Percentiles rank a stretch among this genome's conserved stretches.
Conservation (phyloP, 92 coral and sea anemone species). For the Epizoanthus rinbou region DNA sequence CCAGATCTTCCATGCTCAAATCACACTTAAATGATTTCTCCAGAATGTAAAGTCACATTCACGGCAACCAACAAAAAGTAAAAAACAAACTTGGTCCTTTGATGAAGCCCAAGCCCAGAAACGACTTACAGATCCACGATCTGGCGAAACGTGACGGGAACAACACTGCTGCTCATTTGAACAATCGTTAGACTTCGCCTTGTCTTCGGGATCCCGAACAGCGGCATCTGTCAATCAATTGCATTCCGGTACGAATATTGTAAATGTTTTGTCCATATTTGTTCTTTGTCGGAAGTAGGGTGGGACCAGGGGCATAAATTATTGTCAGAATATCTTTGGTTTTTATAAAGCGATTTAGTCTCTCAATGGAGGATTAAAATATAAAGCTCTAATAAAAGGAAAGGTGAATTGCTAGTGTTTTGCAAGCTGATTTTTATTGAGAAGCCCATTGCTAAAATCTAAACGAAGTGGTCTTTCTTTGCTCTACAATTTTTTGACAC, state of each 20-base stretch:
- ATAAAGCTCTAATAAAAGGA: neutral
- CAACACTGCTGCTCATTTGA: conserved; percentile 41
- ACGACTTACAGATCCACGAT: conserved; percentile 26
- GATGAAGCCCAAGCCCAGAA: neutral
- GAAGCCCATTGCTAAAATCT: neutral
- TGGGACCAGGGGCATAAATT: conserved; percentile 30
- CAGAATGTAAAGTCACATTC: conserved; percentile 16
- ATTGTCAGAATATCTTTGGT: neutral
- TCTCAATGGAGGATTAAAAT: neutral
- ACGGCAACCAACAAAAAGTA: neutral
- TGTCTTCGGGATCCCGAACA: conserved; percentile 54
- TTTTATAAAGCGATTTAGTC: conserved; percentile 2
- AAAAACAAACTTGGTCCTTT: neutral
- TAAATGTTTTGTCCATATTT: conserved; percentile 62
- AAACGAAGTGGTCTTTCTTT: too few species aligned
- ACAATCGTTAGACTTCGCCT: conserved; percentile 69
- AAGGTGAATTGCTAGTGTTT: neutral
- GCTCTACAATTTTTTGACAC: too few species aligned
- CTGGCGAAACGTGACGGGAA: conserved; percentile 44
- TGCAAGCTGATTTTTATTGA: neutral
- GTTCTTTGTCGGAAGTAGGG: conserved; percentile 63
- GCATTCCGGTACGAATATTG: conserved; percentile 55
- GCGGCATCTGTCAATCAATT: conserved; percentile 65
- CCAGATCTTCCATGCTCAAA: conserved; percentile 75
- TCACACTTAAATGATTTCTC: conserved; percentile 44